phyloP scores from a whole-genome alignment of 2,888 invertebrate species.

The Acrocera orbiculus region DNA sequence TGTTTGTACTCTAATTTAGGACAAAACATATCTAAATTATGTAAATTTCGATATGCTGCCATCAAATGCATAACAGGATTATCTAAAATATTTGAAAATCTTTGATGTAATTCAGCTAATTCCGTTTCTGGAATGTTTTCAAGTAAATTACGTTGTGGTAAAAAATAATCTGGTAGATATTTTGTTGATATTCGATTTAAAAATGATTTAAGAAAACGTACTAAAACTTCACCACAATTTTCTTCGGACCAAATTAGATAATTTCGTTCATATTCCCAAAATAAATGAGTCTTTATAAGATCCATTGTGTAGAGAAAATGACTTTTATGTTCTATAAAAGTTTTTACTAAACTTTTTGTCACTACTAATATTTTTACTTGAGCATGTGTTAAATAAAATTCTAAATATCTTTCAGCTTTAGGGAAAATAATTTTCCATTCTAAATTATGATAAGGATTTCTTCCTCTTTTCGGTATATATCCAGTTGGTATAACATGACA shows the following conservation, averaged over 20 bases:
- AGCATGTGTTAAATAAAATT: slow-evolving; percentile 49
- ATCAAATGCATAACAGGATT: slow-evolving; percentile 54
- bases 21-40: slow-evolving; percentile 44
- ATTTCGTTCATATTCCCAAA: slow-evolving; percentile 61
- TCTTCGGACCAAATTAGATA: slow-evolving; percentile 57
- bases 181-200: slow-evolving; percentile 42
- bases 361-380: slow-evolving; percentile 56
- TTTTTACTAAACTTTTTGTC: slow-evolving; percentile 48
- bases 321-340: slow-evolving; percentile 44
- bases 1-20: slow-evolving; percentile 43
- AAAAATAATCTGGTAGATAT: slow-evolving; percentile 53
- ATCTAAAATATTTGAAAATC: slow-evolving; percentile 48
- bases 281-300: slow-evolving; percentile 55
- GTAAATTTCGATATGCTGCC: slow-evolving; percentile 48
- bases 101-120: slow-evolving; percentile 44
- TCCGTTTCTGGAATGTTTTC: slow-evolving; percentile 48
- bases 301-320: slow-evolving; percentile 45
- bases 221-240: slow-evolving; percentile 47
- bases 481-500: slow-evolving; percentile 55
- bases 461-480: slow-evolving; percentile 41
- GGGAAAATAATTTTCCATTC: slow-evolving; percentile 70
- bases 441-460: slow-evolving; percentile 42
- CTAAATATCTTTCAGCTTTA: slow-evolving; percentile 55
- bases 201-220: slow-evolving; percentile 43
- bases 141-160: slow-evolving; percentile 52